These are phyloP conservation scores for Mayetiola destructor DNA, from an alignment of 2,888 invertebrate species.

Conservation along the genomic window DNA sequence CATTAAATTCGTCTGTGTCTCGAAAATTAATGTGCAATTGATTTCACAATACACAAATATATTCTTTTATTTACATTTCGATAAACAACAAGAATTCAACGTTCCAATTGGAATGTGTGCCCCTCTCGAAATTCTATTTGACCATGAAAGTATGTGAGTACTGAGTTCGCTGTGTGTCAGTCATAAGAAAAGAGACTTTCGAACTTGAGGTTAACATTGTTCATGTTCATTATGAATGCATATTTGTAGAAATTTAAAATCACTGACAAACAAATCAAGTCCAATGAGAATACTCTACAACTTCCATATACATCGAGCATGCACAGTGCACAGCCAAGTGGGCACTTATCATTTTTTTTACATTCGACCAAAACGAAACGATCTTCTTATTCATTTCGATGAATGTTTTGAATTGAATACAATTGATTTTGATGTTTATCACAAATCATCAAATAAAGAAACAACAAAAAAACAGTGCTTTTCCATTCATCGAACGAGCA, in stretches of 20 bases:
- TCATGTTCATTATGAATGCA: too few relatives aligned
- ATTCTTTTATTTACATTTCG: too few relatives aligned
- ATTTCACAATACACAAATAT: conserved; percentile 3
- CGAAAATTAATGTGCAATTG: conserved; percentile 3
- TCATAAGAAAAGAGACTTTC: too few relatives aligned
- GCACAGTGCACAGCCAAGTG: not conserved
- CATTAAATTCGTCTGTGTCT: too few relatives aligned
- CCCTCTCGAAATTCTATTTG: too few relatives aligned
- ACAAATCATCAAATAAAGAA: not conserved
- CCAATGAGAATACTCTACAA: not conserved
- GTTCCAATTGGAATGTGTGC: too few relatives aligned
- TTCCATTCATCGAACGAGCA: not conserved
- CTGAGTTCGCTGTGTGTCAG: too few relatives aligned
- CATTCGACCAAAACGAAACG: too few relatives aligned
- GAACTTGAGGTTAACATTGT: too few relatives aligned
- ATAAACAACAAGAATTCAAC: too few relatives aligned
- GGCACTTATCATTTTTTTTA: not conserved
- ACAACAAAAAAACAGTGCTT: not conserved
- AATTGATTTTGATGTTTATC: conserved; percentile 7
- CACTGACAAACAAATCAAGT: conserved; percentile 10
- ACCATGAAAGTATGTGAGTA: too few relatives aligned
- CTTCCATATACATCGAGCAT: too few relatives aligned
- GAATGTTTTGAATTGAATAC: not conserved
- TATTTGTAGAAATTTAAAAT: conserved; percentile 11
- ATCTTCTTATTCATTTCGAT: not conserved